These are phyloP conservation scores for Dysidea cf. avara DNA, from an alignment of 37 sponge, comb jelly and placozoan species.

Conservation along the genomic window DNA sequence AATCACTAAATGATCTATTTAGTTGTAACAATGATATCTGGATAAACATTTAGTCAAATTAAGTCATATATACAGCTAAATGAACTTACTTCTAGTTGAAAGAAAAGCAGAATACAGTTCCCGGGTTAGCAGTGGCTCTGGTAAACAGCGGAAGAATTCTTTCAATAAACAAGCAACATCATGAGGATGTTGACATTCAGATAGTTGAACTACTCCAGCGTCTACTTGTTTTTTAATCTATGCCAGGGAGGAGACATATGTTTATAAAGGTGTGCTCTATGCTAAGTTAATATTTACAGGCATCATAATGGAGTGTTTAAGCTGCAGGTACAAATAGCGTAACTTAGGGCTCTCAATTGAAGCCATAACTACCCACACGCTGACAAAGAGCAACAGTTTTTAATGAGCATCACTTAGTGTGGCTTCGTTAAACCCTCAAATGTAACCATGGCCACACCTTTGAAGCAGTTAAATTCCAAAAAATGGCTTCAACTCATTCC, in stretches of 20 bases:
- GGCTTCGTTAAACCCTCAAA: too few relatives aligned
- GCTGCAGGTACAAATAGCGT: too few relatives aligned
- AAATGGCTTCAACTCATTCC: not conserved
- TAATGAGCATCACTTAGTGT: too few relatives aligned
- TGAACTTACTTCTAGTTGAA: constrained; percentile 75
- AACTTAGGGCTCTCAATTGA: too few relatives aligned
- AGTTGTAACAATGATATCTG: not conserved
- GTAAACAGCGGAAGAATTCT: constrained; percentile 80
- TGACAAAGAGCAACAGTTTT: too few relatives aligned
- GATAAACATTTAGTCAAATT: not conserved
- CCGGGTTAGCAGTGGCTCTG: constrained; percentile 81
- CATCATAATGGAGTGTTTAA: too few relatives aligned
- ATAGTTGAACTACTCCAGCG: constrained; percentile 54
- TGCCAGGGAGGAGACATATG: not conserved
- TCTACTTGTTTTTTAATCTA: constrained; percentile 71
- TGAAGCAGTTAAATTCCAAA: not conserved
- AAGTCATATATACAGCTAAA: not conserved
- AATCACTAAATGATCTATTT: too few relatives aligned
- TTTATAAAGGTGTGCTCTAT: too few relatives aligned
- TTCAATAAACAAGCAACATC: constrained; percentile 85
- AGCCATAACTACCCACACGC: too few relatives aligned
- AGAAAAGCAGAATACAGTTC: constrained; percentile 77
- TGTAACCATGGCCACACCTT: too few relatives aligned
- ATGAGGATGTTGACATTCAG: constrained; percentile 75
- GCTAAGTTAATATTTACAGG: too few relatives aligned